These are phyloP conservation scores for Chionoecetes opilio DNA, from an alignment of 1,140 invertebrate species.

Conservation along the genomic window DNA sequence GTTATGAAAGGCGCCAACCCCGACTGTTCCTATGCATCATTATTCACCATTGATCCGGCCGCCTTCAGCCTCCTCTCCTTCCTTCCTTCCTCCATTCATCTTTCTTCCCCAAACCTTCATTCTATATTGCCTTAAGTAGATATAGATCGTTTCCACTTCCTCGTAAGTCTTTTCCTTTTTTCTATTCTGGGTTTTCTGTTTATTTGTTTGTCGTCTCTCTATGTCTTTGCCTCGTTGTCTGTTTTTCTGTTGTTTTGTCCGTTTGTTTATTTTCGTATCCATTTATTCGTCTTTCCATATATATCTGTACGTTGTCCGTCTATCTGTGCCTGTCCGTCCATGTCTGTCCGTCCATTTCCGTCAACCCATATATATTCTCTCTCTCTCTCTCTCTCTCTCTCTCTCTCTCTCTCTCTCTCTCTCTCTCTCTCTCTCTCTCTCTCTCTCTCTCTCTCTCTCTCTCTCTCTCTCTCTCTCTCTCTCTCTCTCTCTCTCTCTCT, in stretches of 20 bases:
- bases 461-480: slow-evolving; percentile 47
- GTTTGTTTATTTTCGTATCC: background rate
- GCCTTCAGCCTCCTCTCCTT: too few relatives aligned
- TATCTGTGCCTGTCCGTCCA: background rate
- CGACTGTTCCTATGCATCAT: too few relatives aligned
- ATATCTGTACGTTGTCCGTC: background rate
- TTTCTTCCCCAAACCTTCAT: too few relatives aligned
- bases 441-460: slow-evolving; percentile 58
- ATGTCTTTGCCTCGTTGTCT: background rate
- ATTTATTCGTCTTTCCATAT: background rate
- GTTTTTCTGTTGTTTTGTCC: background rate
- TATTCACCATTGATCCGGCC: too few relatives aligned
- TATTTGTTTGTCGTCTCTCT: background rate
- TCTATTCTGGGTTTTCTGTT: too few relatives aligned
- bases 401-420: background rate
- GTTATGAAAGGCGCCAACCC: too few relatives aligned
- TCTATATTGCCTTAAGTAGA: too few relatives aligned
- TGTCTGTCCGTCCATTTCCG: too few relatives aligned
- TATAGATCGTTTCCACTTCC: background rate
- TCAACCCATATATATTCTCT: too few relatives aligned
- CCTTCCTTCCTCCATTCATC: too few relatives aligned
- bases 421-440: background rate
- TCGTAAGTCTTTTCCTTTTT: background rate
- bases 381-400: background rate
- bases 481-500: slow-evolving; percentile 10